These are phyloP conservation scores for Meandrusa payeni DNA, from an alignment of 2,888 invertebrate genomes.

Conservation along the genomic window DNA sequence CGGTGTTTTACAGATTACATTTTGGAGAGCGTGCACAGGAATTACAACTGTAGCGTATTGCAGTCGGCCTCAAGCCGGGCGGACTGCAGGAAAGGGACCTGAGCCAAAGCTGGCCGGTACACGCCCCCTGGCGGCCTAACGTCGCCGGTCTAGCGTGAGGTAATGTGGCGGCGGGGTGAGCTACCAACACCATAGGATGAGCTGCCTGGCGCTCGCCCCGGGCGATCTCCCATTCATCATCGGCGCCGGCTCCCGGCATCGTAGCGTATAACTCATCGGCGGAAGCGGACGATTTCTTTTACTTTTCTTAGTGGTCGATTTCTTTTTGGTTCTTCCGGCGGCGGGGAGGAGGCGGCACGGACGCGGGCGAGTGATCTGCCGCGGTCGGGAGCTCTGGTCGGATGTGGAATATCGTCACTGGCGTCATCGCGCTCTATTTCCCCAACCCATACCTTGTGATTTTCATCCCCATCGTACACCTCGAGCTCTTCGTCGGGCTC, in stretches of 20 bases:
- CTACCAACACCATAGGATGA: conserved; percentile 74
- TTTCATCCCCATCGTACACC: conserved; percentile 94
- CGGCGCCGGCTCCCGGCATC: conserved; percentile 74
- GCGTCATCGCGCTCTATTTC: conserved; percentile 88
- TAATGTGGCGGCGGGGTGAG: conserved; percentile 68
- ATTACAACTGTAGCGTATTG: conserved; percentile 84
- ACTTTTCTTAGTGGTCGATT: conserved; percentile 76
- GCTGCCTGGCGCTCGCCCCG: conserved; percentile 66
- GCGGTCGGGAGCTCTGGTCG: conserved; percentile 86
- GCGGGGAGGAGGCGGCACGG: conserved; percentile 93
- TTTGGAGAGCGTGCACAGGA: too few relatives aligned
- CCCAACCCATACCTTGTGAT: conserved; percentile 96
- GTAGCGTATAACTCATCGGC: conserved; percentile 81
- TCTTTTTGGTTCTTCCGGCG: conserved; percentile 84
- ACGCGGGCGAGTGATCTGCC: conserved; percentile 89
- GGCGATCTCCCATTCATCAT: conserved; percentile 66
- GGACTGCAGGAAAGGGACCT: conserved; percentile 61
- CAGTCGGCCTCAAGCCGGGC: conserved; percentile 61
- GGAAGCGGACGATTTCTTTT: conserved; percentile 81
- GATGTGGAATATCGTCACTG: conserved; percentile 84
- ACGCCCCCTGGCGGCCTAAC: conserved; percentile 79
- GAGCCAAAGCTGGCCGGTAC: conserved; percentile 80
- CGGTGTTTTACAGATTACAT: too few relatives aligned
- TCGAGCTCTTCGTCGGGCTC: conserved; percentile 87
- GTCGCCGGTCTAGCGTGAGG: conserved; percentile 73